Base-by-base conservation (phyloP, 2,888 invertebrate species). In the Melieria crassipennis region DNA sequence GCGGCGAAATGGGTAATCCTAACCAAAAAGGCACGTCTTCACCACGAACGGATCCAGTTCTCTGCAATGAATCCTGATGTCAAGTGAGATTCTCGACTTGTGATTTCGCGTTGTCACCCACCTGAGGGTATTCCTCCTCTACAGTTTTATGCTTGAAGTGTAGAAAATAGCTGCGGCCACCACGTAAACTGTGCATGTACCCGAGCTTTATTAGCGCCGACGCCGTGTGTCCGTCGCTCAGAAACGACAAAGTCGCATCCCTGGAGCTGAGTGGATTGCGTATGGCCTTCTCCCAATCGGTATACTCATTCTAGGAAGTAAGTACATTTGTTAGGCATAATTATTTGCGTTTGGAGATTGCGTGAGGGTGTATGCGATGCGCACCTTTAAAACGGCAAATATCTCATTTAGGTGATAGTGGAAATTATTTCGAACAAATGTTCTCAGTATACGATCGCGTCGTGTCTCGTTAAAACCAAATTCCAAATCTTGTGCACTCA, bases 351-450 rank as follows among this genome's bases (percentile, higher is more conserved):
- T n/a, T 62, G 13, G 16, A 3, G 47, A n/a, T 63, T n/a, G 30
- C 47, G 45, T 63, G 48, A 30, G 13, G 7, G 4, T 61, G 9
- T 7, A 2, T 61, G 52, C 10, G 7, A 9, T 10, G 61, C 74
- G 78, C 65, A 87, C 87, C 86, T 90, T 90, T 79, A 98, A 89
- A 68, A 97, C 96, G 67, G 97, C 96, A 87, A 95, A 95, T 83
- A 96, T 96, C 89, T 98, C 97, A 87, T 96, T 96, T 79, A 97
- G 90, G 88, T 98, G 98, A 88, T 94, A 98, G 84, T 94, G 93
- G 88, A 95, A 98, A 71, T 97, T 93, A 88, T 98, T 98, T 77
- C 97, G 91, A 75, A 98, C 97, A 87, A 95, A 94, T 64, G 96
- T 97, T 88, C 98, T 90, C 79, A 96, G 89, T 83, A 95, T 94